Evolutionary conservation across 1,140 invertebrate genomes (phyloP).

Genomic region (Drosophila pandora): DNA sequence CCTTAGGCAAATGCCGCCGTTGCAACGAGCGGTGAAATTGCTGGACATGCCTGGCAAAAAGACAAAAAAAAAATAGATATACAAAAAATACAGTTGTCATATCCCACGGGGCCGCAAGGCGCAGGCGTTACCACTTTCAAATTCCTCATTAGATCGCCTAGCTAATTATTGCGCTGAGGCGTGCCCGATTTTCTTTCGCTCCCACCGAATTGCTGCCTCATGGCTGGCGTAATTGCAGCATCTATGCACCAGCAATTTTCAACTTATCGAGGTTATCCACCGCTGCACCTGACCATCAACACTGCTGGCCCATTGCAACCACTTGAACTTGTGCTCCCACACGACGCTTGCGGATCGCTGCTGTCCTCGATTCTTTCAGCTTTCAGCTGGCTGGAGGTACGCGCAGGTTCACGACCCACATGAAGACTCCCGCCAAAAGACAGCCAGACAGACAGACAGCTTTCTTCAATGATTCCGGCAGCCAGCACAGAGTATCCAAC

Average conservation of each 20-base stretch:
- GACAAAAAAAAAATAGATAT: conserved; percentile 4
- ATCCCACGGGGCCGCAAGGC: conserved; percentile 29
- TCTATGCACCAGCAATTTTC: conserved; percentile 50
- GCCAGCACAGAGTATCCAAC: neutral
- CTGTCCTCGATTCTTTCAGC: conserved; percentile 61
- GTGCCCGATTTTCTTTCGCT: conserved; percentile 42
- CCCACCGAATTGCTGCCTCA: conserved; percentile 49
- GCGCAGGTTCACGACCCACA: conserved; percentile 73
- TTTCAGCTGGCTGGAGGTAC: conserved; percentile 12
- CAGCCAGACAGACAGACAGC: neutral
- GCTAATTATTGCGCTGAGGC: conserved; percentile 55
- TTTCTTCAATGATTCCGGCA: conserved; percentile 47
- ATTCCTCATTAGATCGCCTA: conserved; percentile 57
- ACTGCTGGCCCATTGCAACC: conserved; percentile 17
- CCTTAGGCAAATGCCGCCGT: conserved; percentile 33
- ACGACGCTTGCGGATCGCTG: conserved; percentile 66
- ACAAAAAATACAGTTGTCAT: conserved; percentile 51
- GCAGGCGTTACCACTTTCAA: conserved; percentile 43
- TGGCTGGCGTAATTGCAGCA: conserved; percentile 45
- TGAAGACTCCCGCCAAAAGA: conserved; percentile 11
- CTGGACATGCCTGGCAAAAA: conserved; percentile 50
- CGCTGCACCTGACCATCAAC: conserved; percentile 43
- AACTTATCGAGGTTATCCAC: conserved; percentile 56
- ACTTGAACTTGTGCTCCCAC: conserved; percentile 73
- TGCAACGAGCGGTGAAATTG: conserved; percentile 38